Evolutionary conservation across 2,113 vertebrate genomes (phyloP).

Genomic region (Promerops cafer): DNA sequence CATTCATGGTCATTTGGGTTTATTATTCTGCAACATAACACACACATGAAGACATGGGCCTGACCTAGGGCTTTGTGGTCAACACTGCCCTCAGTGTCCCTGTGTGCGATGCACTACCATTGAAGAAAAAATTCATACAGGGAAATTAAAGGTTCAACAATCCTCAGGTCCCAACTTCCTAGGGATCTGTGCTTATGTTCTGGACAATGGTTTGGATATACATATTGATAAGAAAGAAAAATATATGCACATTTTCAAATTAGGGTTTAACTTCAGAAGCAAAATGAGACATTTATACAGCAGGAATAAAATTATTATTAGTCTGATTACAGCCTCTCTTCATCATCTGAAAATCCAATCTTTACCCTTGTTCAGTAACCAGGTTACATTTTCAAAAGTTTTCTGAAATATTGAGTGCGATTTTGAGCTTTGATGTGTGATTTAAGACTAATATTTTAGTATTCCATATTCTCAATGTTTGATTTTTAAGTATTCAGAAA

Average conservation of each 20-base stretch:
- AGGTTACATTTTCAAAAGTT: background rate
- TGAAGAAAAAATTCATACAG: background rate
- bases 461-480: background rate
- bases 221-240: background rate
- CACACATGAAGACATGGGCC: background rate
- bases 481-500: background rate
- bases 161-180: background rate
- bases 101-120: accelerated
- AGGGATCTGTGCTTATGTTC: background rate
- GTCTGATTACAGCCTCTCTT: background rate
- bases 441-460: background rate
- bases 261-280: background rate
- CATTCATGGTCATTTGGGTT: background rate
- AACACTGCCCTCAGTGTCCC: background rate
- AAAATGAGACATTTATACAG: background rate
- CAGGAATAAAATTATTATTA: background rate
- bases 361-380: background rate
- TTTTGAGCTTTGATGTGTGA: background rate
- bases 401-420: background rate
- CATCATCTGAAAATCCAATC: background rate
- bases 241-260: background rate
- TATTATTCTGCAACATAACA: background rate
- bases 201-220: background rate
- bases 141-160: background rate
- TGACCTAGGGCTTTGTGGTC: background rate